Evolutionary conservation across 2,888 invertebrate species (phyloP), one percentile per base, ranked within the genome.

Genomic region (Plebejus anna): DNA sequence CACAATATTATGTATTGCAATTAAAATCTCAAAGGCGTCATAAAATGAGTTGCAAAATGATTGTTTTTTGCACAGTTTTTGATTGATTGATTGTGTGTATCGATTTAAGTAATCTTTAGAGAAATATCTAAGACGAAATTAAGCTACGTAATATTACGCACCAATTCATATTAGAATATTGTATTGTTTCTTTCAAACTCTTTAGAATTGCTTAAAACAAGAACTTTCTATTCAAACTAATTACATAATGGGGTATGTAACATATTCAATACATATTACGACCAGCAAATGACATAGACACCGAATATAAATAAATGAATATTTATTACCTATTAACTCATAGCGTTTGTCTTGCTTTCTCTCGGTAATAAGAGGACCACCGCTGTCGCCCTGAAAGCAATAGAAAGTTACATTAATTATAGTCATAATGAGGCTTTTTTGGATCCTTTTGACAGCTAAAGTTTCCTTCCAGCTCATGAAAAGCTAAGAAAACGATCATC

Each of bases 311-410:
- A 75, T 77, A 78, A 76, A 80, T 79, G 71, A 80, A 81, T 80
- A 82, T 82, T 80, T 78, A 85, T 89, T 92, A 95, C 97, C 97
- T 85, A 97, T 97, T 81, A 97, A 90, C 89, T 97, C 97, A 87
- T 96, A 97, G 83, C 96, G 96, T 82, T 96, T 96, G 87, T 94
- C 94, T 82, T 96, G 96, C 80, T 94, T 94, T 84, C 96, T 95
- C 90, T 95, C 95, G 0, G 96, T 94, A 78, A 97, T 95, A 75
- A 98, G 91, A 36, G 98, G 98, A 16, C 98, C 95, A 75, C 97
- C 97, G 86, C 97, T 97, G 89, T 97, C 97, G n/a, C 97, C 97
- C 96, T 97, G 89, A 80, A 94, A 80, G 79, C 66, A 78, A 78
- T 76, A 79, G 79, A 81, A 82, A 81, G 79, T 38, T 11, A 16